Evolutionary conservation across 2,113 vertebrate genomes (phyloP), one percentile per base, ranked within the genome.

Genomic region (Stigmatopora argus): DNA sequence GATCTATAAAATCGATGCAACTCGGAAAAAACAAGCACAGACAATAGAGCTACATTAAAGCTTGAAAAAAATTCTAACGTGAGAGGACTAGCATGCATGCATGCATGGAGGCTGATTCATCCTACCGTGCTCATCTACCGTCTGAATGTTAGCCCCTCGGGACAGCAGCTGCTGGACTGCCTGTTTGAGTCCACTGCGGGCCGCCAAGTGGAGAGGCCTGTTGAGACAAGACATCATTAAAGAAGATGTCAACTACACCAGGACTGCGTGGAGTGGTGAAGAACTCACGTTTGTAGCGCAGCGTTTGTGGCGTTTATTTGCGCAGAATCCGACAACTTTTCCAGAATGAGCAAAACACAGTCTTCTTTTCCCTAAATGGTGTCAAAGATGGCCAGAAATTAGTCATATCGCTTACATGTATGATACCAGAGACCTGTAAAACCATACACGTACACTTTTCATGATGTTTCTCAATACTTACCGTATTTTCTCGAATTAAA

Each of bases 201-300:
- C 93, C 66, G 97, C 95, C 79, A 98, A 87, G 61, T 98, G 96
- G 57, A 98, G 93, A 67, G 96, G 95, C 69, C 96, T 99, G 82
- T 10, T 9, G 23, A 14, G 7, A 34, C 17, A 18, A 5, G 6
- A 31, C 5, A 3, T 48, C 17, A 31, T 21, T 21, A 8, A 41
- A 15, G 49, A 3, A 11, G 4, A 18, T 5, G 6, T 63, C 7
- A 31, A 63, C 14, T 13, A 13, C 53, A 56, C 14, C 1, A 18
- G 3, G 34, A 4, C 17, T 8, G 8, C 7, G 14, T 31, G n/a
- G 5, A 0, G 46, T 7, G 3, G 23, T 11, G 4, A n/a, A 47
- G 90, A 81, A 95, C 96, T 95, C 90, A 98, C 97, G 96, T 98
- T 85, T 98, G 95, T 81, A 96, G 91, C 34, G 95, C 91, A 52